Conservation (phyloP, 2,888 invertebrate species). For the Leucophenga montana region DNA sequence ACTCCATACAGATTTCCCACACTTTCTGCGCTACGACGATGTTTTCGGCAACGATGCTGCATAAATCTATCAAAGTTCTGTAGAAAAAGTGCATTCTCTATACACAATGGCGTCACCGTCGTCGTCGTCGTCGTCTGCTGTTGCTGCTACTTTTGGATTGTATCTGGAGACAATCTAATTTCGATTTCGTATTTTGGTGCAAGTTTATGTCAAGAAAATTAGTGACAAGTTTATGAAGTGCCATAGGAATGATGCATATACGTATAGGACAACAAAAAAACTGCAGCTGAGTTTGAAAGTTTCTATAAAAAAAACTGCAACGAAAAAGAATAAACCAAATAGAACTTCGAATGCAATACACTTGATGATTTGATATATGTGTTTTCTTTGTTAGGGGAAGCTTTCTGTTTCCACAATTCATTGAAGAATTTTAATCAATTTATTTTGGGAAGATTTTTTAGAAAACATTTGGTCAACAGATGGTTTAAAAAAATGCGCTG, state of each 20-base stretch:
- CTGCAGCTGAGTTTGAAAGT: not conserved
- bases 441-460: not conserved
- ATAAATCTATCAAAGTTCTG: constrained; percentile 18
- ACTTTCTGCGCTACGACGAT: not conserved
- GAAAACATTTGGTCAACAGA: constrained; percentile 15
- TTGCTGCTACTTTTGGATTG: not conserved
- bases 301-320: not conserved
- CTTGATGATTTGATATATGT: constrained; percentile 11
- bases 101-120: not conserved
- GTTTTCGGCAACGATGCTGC: not conserved
- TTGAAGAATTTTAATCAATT: not conserved
- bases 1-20: not conserved
- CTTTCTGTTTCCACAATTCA: not conserved
- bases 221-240: constrained; percentile 24
- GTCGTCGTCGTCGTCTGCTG: too few relatives aligned
- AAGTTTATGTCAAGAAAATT: constrained; percentile 13
- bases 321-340: too few relatives aligned
- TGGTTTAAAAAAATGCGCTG: not conserved
- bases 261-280: not conserved
- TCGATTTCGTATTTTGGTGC: not conserved
- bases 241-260: not conserved
- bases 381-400: not conserved
- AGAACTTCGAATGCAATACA: not conserved
- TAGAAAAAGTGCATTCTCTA: not conserved
- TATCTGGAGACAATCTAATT: constrained; percentile 6